Conservation (phyloP, 2,797 vertebrate species). For the Anabas testudineus region DNA sequence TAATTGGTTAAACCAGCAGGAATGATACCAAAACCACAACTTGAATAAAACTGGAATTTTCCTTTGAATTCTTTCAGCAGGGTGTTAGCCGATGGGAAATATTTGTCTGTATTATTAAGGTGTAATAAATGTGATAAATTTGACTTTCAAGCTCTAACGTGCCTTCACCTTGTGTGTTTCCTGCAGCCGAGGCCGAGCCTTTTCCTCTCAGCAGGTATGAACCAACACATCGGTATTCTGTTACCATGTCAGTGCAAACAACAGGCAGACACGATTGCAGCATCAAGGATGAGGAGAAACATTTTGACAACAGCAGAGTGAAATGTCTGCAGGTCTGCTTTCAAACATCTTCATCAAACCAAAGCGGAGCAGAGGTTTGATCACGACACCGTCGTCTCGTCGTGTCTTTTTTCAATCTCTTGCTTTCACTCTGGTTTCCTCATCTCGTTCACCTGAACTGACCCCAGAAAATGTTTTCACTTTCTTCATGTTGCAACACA, state of each 20-base stretch:
- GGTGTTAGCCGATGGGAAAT: slow-evolving; percentile 25
- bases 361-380: no score
- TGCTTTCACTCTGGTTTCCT: no score
- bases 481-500: no score
- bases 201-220: slow-evolving; percentile 35
- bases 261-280: slow-evolving; percentile 4
- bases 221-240: slow-evolving; percentile 39
- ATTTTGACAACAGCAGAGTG: neutral
- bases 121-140: slow-evolving; percentile 23
- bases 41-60: slow-evolving; percentile 25
- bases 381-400: no score
- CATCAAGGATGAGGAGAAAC: neutral
- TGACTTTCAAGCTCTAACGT: slow-evolving; percentile 44
- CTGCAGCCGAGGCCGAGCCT: slow-evolving; percentile 27
- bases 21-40: neutral
- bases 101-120: slow-evolving; percentile 10
- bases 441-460: no score
- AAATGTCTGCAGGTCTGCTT: neutral
- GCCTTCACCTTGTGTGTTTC: slow-evolving; percentile 4
- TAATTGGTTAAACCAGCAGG: neutral
- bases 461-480: no score
- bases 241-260: slow-evolving; percentile 16
- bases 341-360: no score
- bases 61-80: slow-evolving; percentile 5
- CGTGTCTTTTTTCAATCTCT: no score